Evolutionary conservation across 1,140 invertebrate genomes (phyloP), one percentile per base, ranked within the genome.

Genomic region (Zaprionus ornatus): DNA sequence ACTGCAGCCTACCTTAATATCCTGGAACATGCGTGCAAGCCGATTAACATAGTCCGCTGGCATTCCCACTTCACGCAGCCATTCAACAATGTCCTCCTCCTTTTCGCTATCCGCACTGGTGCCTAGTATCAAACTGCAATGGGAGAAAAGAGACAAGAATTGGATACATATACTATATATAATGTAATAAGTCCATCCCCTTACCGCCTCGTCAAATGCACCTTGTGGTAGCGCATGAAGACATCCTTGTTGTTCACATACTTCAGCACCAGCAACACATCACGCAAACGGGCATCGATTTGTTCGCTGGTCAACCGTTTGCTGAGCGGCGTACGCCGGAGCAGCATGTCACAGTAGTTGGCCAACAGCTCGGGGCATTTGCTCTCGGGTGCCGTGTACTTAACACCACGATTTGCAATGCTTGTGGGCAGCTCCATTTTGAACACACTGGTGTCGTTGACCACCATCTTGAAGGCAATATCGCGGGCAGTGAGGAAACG

Each of bases 161-260:
- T n/a, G n/a, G n/a, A n/a, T n/a, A n/a, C n/a, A n/a, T n/a, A n/a
- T n/a, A 9, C 1, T 10, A 32, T 32, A 10, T 10, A 32, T 10
- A 32, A 32, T 3, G 10, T 32, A 9, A 32, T 10, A 32, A 32
- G 29, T 15, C 15, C 17, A n/a, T 17, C 12, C 19, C 63, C 98
- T 63, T 98, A 95, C 81, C 99, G 95, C 80, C 99, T 94, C 25
- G 99, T 99, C 77, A 99, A 94, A 94, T 99, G 99, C 42, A 98
- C 98, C 93, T 99, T 99, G 93, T 99, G 98, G 93, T 99, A 99
- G 73, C 98, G 94, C 99, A 99, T 99, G 92, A 99, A 99, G 7
- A 99, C 98, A 94, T 99, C 99, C 93, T 99, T 99, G 93, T 99
- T 99, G 92, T 98, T 97, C 57, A 99, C 98, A 94, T 99, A 99